Percentiles rank a stretch among this genome's conserved stretches.
Evolutionary conservation across 2,888 invertebrate genomes (phyloP).

Genomic region (Tetragonula carbonaria): DNA sequence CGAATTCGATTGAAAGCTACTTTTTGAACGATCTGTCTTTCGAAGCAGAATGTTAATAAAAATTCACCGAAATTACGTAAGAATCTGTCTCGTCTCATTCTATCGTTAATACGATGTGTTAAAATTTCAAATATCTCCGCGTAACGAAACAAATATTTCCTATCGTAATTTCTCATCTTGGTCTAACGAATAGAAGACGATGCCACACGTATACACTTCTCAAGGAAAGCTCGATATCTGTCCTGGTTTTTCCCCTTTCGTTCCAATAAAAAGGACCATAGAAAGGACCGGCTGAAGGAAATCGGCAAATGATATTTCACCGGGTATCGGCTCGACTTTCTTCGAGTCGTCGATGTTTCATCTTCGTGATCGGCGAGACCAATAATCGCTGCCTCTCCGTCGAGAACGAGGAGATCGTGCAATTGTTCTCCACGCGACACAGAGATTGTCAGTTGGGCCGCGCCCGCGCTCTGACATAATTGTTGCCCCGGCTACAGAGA

Average conservation of each 20-base stretch:
- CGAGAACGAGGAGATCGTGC: neutral
- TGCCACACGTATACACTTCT: neutral
- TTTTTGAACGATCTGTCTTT: no score
- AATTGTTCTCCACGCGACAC: slow-evolving; percentile 36
- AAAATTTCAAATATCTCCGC: no score
- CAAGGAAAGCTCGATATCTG: neutral
- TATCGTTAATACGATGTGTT: no score
- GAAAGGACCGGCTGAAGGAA: neutral
- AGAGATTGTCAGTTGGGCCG: slow-evolving; percentile 51
- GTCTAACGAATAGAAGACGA: neutral
- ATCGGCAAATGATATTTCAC: slow-evolving; percentile 12
- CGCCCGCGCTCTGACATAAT: slow-evolving; percentile 56
- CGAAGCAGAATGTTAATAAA: no score
- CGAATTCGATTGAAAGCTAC: no score
- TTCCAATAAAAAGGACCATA: neutral
- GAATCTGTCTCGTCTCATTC: no score
- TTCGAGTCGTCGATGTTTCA: slow-evolving; percentile 21
- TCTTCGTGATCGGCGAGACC: slow-evolving; percentile 17
- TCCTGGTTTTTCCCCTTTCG: neutral
- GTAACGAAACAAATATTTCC: no score
- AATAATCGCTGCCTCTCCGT: slow-evolving; percentile 37
- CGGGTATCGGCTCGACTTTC: neutral
- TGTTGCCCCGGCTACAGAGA: slow-evolving; percentile 52
- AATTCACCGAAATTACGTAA: no score
- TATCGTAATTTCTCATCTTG: no score